Evolutionary conservation across 2,797 vertebrate genomes (phyloP).

Genomic region (Ctenopoma kingsleyae): DNA sequence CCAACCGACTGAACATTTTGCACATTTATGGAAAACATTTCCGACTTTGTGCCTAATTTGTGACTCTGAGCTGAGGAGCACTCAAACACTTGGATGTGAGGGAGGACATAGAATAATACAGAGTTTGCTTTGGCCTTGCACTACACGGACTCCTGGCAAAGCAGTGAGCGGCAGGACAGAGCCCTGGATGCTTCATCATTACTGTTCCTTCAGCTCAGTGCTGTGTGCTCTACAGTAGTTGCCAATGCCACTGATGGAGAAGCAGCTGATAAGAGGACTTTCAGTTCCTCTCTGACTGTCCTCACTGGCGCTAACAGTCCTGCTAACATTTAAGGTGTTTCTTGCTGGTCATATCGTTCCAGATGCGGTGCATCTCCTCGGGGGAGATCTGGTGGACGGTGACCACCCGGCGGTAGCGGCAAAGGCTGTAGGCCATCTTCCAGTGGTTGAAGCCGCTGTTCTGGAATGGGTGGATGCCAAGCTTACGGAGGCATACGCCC

Average conservation of each 20-base stretch:
- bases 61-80: slow-evolving; percentile 23
- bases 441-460: slow-evolving; percentile 99
- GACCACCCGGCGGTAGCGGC: slow-evolving; percentile 95
- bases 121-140: slow-evolving; percentile 47
- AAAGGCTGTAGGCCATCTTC: slow-evolving; percentile 99
- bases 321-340: slow-evolving; percentile 97
- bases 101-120: slow-evolving; percentile 22
- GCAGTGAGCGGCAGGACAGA: slow-evolving; percentile 19
- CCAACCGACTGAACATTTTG: slow-evolving; percentile 26
- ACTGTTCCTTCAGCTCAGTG: slow-evolving; percentile 22
- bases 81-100: slow-evolving; percentile 32
- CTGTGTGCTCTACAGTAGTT: slow-evolving; percentile 34
- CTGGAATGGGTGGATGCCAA: slow-evolving; percentile 97
- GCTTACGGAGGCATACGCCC: slow-evolving; percentile 94
- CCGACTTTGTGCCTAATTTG: slow-evolving; percentile 28
- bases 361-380: slow-evolving; percentile 98
- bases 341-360: slow-evolving; percentile 99
- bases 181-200: slow-evolving; percentile 13
- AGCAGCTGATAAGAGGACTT: not conserved
- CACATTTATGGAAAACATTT: slow-evolving; percentile 28
- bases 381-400: slow-evolving; percentile 99
- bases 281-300: not conserved
- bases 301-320: slow-evolving; percentile 3
- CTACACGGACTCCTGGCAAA: slow-evolving; percentile 39
- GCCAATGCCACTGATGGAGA: slow-evolving; percentile 8